Base-by-base conservation (phyloP, 2,113 vertebrate genomes). In the Melanocharis versteri region DNA sequence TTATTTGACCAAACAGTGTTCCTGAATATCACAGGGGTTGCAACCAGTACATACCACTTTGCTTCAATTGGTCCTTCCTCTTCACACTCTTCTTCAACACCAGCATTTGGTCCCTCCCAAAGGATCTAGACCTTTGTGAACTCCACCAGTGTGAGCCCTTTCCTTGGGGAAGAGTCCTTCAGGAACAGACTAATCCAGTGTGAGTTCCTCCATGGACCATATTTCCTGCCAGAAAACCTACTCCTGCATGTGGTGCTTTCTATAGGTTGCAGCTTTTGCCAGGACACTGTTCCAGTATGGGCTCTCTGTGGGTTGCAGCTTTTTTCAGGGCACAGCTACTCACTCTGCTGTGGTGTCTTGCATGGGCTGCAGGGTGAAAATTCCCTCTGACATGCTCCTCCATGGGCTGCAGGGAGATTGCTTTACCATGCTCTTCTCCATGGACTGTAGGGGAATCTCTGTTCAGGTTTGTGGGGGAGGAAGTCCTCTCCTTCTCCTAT, bases 391-490 rank as follows among this genome's bases (percentile, higher is more conserved):
- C 10, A 3, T 8, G 7, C 7, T 51, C 23, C 15, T 37, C 9
- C 1, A 33, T 4, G 12, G 48, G 7, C 48, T 62, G 14, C 45
- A 56, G 28, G 45, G 6, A 60, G 37, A 42, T 10, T 57, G 7
- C 13, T 86, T 71, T 57, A 9, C 20, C 6, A 1, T 33, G 14
- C 2, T 66, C 11, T 54, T 45, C 28, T 61, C 35, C 2, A 4
- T 27, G 48, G 45, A 11, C 48, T 78, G 8, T 2, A 44, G 24
- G 21, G 18, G 6, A 81, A 39, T 48, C 44, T 75, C 50, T 79
- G 4, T 7, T 65, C 33, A 8, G 3, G 4, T 15, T 2, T 9
- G 2, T 7, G 6, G 4, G 7, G 4, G 3, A 45, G 23, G 7
- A 26, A 53, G 20, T 39, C 16, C 9, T 19, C 14, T 75, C 16